A percentile compares a stretch with the other conserved stretches of the same genome.
These are phyloP conservation scores for Drosophila sp. DNA, from an alignment of 1,140 invertebrate genomes.

Conservation along the genomic window DNA sequence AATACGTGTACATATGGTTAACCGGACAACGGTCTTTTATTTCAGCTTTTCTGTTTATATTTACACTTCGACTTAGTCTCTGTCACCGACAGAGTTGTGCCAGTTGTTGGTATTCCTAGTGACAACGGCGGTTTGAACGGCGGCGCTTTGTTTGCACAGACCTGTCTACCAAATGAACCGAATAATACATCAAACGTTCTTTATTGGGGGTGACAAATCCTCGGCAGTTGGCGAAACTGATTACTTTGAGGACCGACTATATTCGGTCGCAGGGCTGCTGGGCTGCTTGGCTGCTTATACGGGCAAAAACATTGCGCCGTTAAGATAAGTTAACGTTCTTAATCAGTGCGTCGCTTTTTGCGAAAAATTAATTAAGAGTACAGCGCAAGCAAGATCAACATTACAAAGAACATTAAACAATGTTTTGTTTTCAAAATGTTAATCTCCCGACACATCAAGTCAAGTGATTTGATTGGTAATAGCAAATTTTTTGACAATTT, in stretches of 20 bases:
- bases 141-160: constrained; percentile 78
- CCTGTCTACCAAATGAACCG: constrained; percentile 83
- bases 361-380: constrained; percentile 53
- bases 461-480: too few relatives aligned
- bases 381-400: constrained; percentile 2
- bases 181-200: constrained; percentile 83
- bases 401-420: neutral
- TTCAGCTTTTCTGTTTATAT: constrained; percentile 50
- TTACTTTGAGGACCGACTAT: constrained; percentile 56
- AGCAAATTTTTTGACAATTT: neutral
- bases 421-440: neutral
- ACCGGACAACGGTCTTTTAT: constrained; percentile 34
- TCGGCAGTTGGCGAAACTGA: constrained; percentile 70
- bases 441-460: too few relatives aligned
- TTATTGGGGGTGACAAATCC: constrained; percentile 82
- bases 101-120: constrained; percentile 32
- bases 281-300: neutral
- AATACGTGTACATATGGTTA: constrained; percentile 11
- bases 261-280: neutral
- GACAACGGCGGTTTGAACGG: constrained; percentile 43
- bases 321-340: constrained; percentile 37
- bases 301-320: constrained; percentile 11
- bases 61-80: constrained; percentile 49
- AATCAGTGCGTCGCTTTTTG: constrained; percentile 18
- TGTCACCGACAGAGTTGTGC: constrained; percentile 62